These are phyloP conservation scores for Delphinapterus leucas DNA, from an alignment of 2,113 vertebrate genomes.

Conservation along the genomic window DNA sequence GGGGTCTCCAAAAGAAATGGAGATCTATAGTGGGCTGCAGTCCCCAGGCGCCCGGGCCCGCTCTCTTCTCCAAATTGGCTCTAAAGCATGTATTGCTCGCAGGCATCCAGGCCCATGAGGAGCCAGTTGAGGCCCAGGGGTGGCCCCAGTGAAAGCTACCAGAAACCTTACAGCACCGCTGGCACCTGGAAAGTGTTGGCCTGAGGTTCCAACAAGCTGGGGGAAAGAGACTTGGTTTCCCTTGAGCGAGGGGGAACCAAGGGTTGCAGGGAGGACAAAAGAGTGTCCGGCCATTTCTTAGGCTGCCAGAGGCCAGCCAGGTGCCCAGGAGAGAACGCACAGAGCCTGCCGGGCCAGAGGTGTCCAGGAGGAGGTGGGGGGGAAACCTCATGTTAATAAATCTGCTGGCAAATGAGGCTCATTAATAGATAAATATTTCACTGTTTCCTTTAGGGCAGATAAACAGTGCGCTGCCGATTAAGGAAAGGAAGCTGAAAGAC, in stretches of 20 bases:
- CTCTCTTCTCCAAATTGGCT: neutral
- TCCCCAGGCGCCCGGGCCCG: neutral
- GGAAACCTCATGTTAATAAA: constrained; percentile 54
- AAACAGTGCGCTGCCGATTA: constrained; percentile 38
- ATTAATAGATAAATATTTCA: constrained; percentile 70
- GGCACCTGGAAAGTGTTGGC: neutral
- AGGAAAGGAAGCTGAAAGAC: constrained; percentile 24
- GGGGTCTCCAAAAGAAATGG: neutral
- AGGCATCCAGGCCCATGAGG: neutral
- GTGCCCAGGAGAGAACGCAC: neutral
- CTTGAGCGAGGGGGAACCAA: neutral
- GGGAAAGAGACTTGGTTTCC: neutral
- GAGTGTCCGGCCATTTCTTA: neutral
- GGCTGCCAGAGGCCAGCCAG: constrained; percentile 15
- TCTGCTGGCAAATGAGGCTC: constrained; percentile 70
- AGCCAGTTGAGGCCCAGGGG: neutral
- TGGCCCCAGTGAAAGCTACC: neutral
- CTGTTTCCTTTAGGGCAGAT: constrained; percentile 57
- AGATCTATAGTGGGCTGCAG: neutral
- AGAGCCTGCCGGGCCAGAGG: neutral
- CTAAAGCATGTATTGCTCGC: neutral
- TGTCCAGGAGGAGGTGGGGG: neutral
- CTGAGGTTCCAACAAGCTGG: neutral
- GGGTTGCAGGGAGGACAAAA: constrained; percentile 10
- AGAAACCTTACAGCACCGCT: neutral